Base-by-base conservation (phyloP, 2,113 vertebrate species). In the Oxyura jamaicensis region DNA sequence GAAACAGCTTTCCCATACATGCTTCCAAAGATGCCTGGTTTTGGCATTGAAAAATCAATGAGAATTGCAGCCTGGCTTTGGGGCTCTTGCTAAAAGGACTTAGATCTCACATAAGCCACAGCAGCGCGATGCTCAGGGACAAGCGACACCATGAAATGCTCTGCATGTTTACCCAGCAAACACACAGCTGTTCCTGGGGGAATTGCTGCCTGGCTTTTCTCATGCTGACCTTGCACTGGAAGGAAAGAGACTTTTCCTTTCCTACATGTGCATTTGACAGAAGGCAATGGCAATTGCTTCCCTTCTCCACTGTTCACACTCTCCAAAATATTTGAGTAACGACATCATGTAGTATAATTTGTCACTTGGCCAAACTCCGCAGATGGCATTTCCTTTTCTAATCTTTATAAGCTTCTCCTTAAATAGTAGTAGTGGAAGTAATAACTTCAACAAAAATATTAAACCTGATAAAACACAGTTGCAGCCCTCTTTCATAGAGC, bases 341-440 rank as follows among this genome's bases (percentile, higher is more conserved):
- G n/a, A 28, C 80, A 53, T 36, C 10, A 3, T 41, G 67, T 26
- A 90, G 67, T 39, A 56, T 1, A 13, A 62, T 15, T 36, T 94
- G 95, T 95, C 95, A 92, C 86, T 84, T 46, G 79, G 89, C 95
- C 86, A 95, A 92, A 21, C 48, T n/a, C 78, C 0, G 13, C 94
- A 95, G 95, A 94, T 94, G 95, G 95, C 86, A 65, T 59, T 68
- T 90, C 78, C 48, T 55, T 90, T 59, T 63, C 74, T 63, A 35
- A 94, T 80, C 69, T 59, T 72, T 21, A 21, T 7, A 26, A 87
- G 82, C 73, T 60, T 87, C 92, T 60, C 65, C 86, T 84, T 66
- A 91, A 84, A 73, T 12, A 91, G 75, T 17, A 42, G 75, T 21
- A 29, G 69, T 72, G 52, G 46, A 86, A 75, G 83, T 16, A 90